Percentiles rank a stretch among this genome's conserved stretches.
Evolutionary conservation across 2,797 vertebrate genomes (phyloP).

Genomic region (Neosilurus hyrtlii): DNA sequence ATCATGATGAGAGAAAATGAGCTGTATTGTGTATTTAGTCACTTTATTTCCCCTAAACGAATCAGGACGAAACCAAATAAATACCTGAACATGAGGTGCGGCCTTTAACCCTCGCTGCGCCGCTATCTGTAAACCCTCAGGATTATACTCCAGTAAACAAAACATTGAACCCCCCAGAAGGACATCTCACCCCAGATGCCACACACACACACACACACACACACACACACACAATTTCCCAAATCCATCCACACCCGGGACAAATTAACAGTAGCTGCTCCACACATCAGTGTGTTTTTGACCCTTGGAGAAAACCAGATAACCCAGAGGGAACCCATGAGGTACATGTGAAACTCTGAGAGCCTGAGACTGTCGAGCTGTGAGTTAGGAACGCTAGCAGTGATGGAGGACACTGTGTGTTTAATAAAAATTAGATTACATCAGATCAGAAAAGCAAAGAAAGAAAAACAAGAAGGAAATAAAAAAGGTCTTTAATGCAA

Average conservation of each 20-base stretch:
- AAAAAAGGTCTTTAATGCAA: too few relatives aligned
- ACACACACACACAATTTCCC: background rate
- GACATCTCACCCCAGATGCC: background rate
- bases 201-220: background rate
- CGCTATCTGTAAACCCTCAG: background rate
- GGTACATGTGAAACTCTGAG: background rate
- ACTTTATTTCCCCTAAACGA: constrained; percentile 7
- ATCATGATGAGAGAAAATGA: background rate
- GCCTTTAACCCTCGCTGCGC: background rate
- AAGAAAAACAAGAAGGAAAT: too few relatives aligned
- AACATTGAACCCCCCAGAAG: background rate
- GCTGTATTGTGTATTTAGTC: constrained; percentile 4
- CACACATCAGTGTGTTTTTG: background rate
- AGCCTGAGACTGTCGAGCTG: background rate
- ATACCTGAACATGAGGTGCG: too few relatives aligned
- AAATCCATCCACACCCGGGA: background rate
- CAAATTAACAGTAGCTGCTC: background rate
- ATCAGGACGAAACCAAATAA: background rate
- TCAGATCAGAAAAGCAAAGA: background rate
- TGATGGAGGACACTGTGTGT: background rate
- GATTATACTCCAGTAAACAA: background rate
- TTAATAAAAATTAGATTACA: background rate
- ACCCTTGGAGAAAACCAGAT: background rate
- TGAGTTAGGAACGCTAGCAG: background rate
- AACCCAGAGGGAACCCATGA: background rate